A percentile compares a stretch with the other conserved stretches of the same genome.
Evolutionary conservation across 2,797 vertebrate species (phyloP).

Genomic region (Chiloscyllium punctatum): DNA sequence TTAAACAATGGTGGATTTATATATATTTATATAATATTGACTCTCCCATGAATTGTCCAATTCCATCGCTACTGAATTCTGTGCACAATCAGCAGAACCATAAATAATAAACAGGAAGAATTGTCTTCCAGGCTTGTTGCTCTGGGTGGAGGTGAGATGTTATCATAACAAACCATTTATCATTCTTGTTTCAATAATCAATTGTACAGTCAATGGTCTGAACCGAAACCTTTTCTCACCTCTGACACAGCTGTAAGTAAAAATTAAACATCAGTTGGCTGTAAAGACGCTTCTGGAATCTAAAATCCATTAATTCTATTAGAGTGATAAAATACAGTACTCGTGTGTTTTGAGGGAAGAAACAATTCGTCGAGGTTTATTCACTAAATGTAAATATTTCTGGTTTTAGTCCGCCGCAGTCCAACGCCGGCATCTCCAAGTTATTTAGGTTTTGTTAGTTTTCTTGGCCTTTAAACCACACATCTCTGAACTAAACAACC

Average conservation of each 20-base stretch:
- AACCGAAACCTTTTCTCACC: slow-evolving; percentile 43
- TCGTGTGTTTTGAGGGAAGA: not conserved
- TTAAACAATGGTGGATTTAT: not conserved
- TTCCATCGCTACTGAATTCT: not conserved
- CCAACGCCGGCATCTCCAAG: too few relatives aligned
- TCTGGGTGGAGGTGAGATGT: slow-evolving; percentile 40
- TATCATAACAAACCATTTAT: slow-evolving; percentile 55
- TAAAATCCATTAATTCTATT: not conserved
- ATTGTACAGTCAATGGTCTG: slow-evolving; percentile 32
- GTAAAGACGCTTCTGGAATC: not conserved
- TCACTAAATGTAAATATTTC: not conserved
- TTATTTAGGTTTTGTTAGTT: too few relatives aligned
- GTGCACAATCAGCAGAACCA: not conserved
- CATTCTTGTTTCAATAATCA: slow-evolving; percentile 49
- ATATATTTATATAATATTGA: not conserved
- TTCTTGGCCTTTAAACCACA: not conserved
- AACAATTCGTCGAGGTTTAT: not conserved
- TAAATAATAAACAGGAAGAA: not conserved
- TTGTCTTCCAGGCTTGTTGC: not conserved
- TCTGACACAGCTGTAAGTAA: not conserved
- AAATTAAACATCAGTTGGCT: not conserved
- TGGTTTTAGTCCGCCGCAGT: too few relatives aligned
- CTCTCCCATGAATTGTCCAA: not conserved
- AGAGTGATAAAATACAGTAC: too few relatives aligned
- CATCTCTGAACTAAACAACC: not conserved